A percentile compares a stretch with the other conserved stretches of the same genome.
These are phyloP conservation scores for Allobates femoralis DNA, from an alignment of 2,797 vertebrate genomes.

Conservation along the genomic window DNA sequence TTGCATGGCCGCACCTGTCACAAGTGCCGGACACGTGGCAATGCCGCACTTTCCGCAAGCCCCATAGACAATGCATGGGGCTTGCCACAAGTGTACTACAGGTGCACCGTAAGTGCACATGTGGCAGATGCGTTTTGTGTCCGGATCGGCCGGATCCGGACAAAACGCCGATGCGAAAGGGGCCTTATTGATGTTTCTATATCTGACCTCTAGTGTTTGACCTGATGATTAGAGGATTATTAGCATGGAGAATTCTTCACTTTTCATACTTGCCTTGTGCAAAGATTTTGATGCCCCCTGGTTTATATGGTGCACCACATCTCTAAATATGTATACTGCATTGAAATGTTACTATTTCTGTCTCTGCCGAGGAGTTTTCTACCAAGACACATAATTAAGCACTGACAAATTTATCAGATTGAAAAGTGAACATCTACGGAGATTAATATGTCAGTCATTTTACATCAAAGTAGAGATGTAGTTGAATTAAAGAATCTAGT, in stretches of 20 bases:
- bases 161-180: too few relatives aligned
- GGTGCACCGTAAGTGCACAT: too few relatives aligned
- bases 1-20: too few relatives aligned
- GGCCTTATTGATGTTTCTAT: slow-evolving; percentile 39
- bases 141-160: too few relatives aligned
- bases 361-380: slow-evolving; percentile 34
- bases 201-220: not conserved
- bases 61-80: too few relatives aligned
- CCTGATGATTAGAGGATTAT: slow-evolving; percentile 37
- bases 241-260: slow-evolving; percentile 9
- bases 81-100: too few relatives aligned
- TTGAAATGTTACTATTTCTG: slow-evolving; percentile 53
- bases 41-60: too few relatives aligned
- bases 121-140: too few relatives aligned
- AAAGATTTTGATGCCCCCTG: slow-evolving; percentile 13
- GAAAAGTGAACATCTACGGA: slow-evolving; percentile 18
- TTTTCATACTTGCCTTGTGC: not conserved
- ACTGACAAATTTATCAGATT: slow-evolving; percentile 46
- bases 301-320: slow-evolving; percentile 23
- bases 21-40: too few relatives aligned
- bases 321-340: slow-evolving; percentile 23
- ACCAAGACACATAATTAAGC: slow-evolving; percentile 47
- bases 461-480: not conserved
- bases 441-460: not conserved
- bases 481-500: not conserved